Base-by-base conservation (phyloP, 2,888 invertebrate species). In the Macropis europaea region DNA sequence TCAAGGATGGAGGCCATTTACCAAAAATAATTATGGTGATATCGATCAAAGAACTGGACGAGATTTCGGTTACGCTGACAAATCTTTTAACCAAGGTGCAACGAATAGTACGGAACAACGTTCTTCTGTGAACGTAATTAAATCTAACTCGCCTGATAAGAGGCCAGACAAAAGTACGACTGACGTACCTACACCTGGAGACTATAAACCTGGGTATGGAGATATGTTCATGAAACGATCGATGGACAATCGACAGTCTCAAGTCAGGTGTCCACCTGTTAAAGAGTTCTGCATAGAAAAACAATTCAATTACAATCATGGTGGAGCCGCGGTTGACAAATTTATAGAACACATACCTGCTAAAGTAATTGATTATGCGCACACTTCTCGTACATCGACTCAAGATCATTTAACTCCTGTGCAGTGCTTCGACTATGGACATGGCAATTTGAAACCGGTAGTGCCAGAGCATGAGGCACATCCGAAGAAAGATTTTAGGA, bases 251-350 rank as follows among this genome's bases (percentile, higher is more conserved):
- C 60, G 68, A 2, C 75, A 50, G 3, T 9, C 68, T 32, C 64
- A 66, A 36, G 15, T 22, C 3, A 75, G 53, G 30, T 47, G 53
- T 45, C 15, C 60, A 19, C 0, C 30, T 0, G 69, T 60, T 19
- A 78, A 83, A 36, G 88, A 89, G n/a, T 90, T 90, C 53, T 83
- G 85, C 30, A 84, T 83, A 11, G 84, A 85, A 11, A 88, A 84
- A 60, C 89, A 90, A 59, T 90, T 88, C 32, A 90, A 90, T 81
- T 90, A 90, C 63, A 90, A 90, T 76, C 90, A 90, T 34, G 86
- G 87, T 11, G 87, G 82, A 28, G 60, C 76, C 7, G 47, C 52
- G 0, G 64, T 77, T 26, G 79, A 84, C 1, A 76, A 77, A 47
- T 67, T 76, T 11, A 53, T 64, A 1, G 88, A 88, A 5, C 80